A percentile compares a stretch with the other conserved stretches of the same genome.
These are phyloP conservation scores for Lycopodina hypogea DNA, from an alignment of 37 sponge, comb jelly and placozoan species.

Conservation along the genomic window DNA sequence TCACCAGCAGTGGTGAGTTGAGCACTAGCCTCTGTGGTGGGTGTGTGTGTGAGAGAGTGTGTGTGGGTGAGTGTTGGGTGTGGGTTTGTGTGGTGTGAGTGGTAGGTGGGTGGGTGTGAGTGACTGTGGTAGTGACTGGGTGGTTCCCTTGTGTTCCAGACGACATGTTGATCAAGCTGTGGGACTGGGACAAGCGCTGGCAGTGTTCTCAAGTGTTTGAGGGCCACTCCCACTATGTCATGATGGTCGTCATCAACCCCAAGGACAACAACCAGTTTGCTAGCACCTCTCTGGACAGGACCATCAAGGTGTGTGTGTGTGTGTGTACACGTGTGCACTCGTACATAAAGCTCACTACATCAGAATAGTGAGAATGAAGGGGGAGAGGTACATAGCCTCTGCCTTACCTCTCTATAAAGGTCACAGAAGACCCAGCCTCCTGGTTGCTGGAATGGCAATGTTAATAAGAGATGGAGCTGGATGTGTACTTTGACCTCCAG, in stretches of 20 bases:
- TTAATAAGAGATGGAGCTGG: too few relatives aligned
- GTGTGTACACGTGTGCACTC: neutral
- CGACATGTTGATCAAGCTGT: constrained; percentile 95
- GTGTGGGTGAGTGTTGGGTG: neutral
- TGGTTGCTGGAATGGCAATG: too few relatives aligned
- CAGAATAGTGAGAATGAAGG: neutral
- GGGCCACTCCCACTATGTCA: constrained; percentile 97
- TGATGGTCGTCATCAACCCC: constrained; percentile 98
- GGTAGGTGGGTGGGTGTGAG: neutral
- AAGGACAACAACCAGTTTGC: constrained; percentile 99
- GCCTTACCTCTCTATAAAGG: too few relatives aligned
- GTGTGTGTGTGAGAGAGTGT: neutral
- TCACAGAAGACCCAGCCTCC: too few relatives aligned
- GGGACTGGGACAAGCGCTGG: constrained; percentile 99
- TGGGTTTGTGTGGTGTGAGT: neutral
- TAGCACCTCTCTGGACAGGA: constrained; percentile 90
- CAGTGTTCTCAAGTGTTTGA: constrained; percentile 89
- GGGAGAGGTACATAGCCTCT: too few relatives aligned
- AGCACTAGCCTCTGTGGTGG: neutral
- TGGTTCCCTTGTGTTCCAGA: constrained; percentile 49
- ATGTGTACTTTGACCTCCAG: too few relatives aligned
- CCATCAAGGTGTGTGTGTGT: constrained; percentile 77
- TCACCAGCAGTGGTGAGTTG: constrained; percentile 88
- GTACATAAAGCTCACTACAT: neutral
- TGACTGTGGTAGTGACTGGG: neutral